phyloP scores from a whole-genome alignment of 2,888 invertebrate genomes.

The Drosophila parthenogenetica region DNA sequence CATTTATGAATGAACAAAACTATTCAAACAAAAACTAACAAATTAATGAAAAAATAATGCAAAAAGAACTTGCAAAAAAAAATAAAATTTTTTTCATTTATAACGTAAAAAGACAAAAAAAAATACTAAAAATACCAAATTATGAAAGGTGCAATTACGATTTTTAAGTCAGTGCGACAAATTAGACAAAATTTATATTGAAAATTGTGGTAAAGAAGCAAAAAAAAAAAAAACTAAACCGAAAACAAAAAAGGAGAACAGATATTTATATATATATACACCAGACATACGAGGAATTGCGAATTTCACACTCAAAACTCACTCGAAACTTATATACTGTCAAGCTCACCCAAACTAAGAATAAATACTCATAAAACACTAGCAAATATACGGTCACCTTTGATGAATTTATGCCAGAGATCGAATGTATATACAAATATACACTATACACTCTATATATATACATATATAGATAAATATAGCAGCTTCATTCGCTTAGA shows the following conservation, averaged over 20 bases:
- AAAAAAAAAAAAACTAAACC: conserved; percentile 3
- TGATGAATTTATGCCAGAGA: conserved; percentile 58
- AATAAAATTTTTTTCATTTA: conserved; percentile 8
- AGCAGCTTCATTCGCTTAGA: conserved; percentile 54
- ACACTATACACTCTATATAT: conserved; percentile 30
- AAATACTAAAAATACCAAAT: conserved; percentile 39
- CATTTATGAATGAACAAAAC: conserved; percentile 53
- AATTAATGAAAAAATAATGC: conserved; percentile 30
- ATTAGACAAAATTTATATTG: conserved; percentile 72
- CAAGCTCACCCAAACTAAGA: conserved; percentile 20
- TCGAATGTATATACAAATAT: conserved; percentile 53
- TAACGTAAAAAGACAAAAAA: conserved; percentile 24
- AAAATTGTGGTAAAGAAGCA: conserved; percentile 21
- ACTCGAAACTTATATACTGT: conserved; percentile 20
- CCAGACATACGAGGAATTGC: conserved; percentile 59
- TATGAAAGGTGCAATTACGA: conserved; percentile 73
- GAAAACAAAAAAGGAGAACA: conserved; percentile 24
- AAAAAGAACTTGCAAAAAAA: conserved; percentile 16
- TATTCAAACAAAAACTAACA: conserved; percentile 46
- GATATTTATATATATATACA: conserved; percentile 56
- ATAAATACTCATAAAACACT: conserved; percentile 33
- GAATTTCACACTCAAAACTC: conserved; percentile 39
- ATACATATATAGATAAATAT: conserved; percentile 38
- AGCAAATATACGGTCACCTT: conserved; percentile 30
- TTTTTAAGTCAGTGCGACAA: conserved; percentile 62